Evolutionary conservation across 1,140 invertebrate genomes (phyloP).

Genomic region (Philopotamus ludificatus): DNA sequence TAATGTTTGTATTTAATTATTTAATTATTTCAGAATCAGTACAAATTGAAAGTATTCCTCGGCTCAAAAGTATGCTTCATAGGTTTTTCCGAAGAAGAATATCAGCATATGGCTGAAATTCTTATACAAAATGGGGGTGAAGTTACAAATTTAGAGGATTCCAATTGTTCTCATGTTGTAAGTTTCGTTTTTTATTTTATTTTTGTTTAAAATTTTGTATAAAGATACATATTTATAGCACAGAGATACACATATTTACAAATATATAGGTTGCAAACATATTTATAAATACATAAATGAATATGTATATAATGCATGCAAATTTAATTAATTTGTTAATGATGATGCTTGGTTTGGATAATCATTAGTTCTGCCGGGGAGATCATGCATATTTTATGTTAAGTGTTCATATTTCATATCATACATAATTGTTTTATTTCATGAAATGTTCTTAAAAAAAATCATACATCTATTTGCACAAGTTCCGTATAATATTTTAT

Average conservation of each 20-base stretch:
- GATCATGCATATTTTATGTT: no score
- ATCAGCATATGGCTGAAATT: slow-evolving; percentile 87
- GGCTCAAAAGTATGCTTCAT: slow-evolving; percentile 83
- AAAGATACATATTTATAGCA: no score
- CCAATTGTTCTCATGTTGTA: slow-evolving; percentile 87
- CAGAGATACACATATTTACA: neutral
- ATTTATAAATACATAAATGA: neutral
- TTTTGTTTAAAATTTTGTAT: no score
- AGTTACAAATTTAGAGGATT: slow-evolving; percentile 71
- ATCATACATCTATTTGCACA: no score
- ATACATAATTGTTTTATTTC: no score
- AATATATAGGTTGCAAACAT: neutral
- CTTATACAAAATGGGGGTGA: slow-evolving; percentile 82
- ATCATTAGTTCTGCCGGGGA: no score
- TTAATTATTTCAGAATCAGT: slow-evolving; percentile 55
- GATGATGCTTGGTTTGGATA: no score
- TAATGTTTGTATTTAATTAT: neutral
- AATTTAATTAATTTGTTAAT: no score
- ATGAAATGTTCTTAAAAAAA: no score
- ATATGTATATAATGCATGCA: no score
- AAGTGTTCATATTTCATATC: no score
- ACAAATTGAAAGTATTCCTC: slow-evolving; percentile 85
- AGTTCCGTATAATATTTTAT: no score
- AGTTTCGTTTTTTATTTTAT: slow-evolving; percentile 52
- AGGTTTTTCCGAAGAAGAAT: slow-evolving; percentile 86